Evolutionary conservation across 2,113 vertebrate genomes (phyloP).

Genomic region (Jacana jacana): DNA sequence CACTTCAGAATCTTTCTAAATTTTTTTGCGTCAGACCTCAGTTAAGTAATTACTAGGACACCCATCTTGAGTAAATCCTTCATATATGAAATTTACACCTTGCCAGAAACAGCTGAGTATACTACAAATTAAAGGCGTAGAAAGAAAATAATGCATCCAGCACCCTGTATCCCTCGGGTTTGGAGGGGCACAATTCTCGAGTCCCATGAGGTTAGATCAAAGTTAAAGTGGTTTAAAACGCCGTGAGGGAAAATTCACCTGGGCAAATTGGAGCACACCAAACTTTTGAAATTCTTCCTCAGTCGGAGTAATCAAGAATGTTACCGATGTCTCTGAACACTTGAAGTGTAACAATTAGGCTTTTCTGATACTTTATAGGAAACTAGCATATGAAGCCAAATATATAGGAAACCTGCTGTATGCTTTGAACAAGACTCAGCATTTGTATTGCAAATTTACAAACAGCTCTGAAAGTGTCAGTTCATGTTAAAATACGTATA

Average conservation of each 20-base stretch:
- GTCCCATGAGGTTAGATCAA: neutral
- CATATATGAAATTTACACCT: neutral
- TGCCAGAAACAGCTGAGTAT: neutral
- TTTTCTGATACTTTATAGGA: neutral
- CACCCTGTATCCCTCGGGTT: neutral
- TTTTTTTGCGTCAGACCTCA: neutral
- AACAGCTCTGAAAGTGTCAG: neutral
- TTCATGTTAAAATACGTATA: neutral
- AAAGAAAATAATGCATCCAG: neutral
- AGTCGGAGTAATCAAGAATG: neutral
- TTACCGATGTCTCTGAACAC: neutral
- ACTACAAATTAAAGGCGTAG: neutral
- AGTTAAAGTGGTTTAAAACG: neutral
- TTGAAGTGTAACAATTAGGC: neutral
- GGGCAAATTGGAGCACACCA: neutral
- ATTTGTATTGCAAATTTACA: neutral
- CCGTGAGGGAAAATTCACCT: neutral
- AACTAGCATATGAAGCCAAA: neutral
- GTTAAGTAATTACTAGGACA: neutral
- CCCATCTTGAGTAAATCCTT: neutral
- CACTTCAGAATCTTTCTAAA: neutral
- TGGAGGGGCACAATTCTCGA: neutral
- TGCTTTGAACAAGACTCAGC: neutral
- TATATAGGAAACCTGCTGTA: neutral
- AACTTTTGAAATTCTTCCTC: neutral